Evolutionary conservation across 2,113 vertebrate species (phyloP).

Genomic region (Hippocampus mohnikei): DNA sequence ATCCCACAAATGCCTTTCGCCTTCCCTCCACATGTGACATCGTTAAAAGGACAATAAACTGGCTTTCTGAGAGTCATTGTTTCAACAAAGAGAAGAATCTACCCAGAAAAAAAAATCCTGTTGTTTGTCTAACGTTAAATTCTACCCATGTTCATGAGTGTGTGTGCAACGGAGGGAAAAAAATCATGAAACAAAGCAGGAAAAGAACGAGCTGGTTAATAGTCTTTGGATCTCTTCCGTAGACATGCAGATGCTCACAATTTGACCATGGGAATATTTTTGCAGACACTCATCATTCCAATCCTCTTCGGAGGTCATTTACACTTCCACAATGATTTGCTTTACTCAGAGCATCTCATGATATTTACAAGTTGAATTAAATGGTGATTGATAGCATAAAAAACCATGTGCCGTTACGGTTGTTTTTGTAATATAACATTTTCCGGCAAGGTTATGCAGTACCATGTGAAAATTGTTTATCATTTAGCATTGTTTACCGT

Average conservation of each 20-base stretch:
- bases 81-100: no score
- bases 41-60: not conserved
- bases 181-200: conserved; percentile 30
- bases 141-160: conserved; percentile 7
- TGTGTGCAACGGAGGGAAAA: conserved; percentile 9
- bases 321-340: not conserved
- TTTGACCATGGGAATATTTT: conserved; percentile 14
- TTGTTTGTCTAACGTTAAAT: not conserved
- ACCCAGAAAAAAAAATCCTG: not conserved
- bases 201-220: conserved; percentile 42
- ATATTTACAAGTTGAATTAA: not conserved
- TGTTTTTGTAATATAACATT: conserved; percentile 2
- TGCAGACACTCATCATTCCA: conserved; percentile 24
- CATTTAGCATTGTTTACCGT: conserved; percentile 2
- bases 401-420: not conserved
- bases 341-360: not conserved
- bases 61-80: not conserved
- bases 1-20: not conserved
- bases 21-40: not conserved
- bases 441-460: conserved; percentile 1
- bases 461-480: not conserved
- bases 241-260: conserved; percentile 24
- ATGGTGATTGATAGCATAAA: not conserved
- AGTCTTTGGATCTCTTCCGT: conserved; percentile 37
- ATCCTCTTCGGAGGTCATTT: conserved; percentile 10